phyloP scores from a whole-genome alignment of 35 echinoderm and acorn worm genomes.

The Diadema setosum region DNA sequence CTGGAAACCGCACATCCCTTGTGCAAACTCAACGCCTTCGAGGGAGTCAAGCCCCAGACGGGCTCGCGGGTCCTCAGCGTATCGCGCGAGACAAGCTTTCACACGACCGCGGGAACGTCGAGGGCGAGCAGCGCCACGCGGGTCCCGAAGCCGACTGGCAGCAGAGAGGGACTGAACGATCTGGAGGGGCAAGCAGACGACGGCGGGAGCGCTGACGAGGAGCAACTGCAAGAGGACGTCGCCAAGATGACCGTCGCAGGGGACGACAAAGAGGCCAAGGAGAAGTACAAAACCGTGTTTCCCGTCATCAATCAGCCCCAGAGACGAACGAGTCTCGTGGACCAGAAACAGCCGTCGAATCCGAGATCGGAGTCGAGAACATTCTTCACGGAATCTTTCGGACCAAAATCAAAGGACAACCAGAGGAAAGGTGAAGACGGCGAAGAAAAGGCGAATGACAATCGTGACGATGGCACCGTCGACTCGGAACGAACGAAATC shows the following conservation, averaged over 20 bases:
- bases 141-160: background rate
- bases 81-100: background rate
- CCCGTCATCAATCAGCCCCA: constrained; percentile 30
- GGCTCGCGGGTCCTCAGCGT: constrained; percentile 63
- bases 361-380: constrained; percentile 6
- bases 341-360: background rate
- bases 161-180: background rate
- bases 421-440: constrained; percentile 7
- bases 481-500: background rate
- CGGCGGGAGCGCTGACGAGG: background rate
- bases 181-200: background rate
- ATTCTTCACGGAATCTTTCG: constrained; percentile 64
- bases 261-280: background rate
- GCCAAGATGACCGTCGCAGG: background rate
- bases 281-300: background rate
- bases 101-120: background rate
- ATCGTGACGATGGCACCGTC: too few relatives aligned
- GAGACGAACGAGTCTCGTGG: background rate
- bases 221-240: background rate
- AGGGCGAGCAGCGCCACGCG: background rate
- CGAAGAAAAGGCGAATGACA: background rate
- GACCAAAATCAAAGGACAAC: constrained; percentile 11
- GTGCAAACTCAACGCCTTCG: constrained; percentile 74
- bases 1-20: constrained; percentile 85
- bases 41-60: constrained; percentile 71